Evolutionary conservation across 1,140 invertebrate genomes (phyloP).

Genomic region (Ditylenchus dipsaci): DNA sequence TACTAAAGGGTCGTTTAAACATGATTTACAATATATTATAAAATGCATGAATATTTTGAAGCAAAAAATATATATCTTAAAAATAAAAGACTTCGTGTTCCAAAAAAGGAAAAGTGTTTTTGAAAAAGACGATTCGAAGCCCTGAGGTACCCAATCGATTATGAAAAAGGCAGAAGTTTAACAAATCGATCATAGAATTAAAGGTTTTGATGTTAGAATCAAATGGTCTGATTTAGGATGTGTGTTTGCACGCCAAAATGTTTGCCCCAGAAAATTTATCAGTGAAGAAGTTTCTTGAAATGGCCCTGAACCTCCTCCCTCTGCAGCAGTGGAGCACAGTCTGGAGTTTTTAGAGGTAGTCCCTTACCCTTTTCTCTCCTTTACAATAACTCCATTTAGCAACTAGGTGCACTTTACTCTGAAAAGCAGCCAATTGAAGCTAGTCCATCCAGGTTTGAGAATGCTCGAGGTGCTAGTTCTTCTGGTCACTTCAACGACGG

Average conservation of each 20-base stretch:
- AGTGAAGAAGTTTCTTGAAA: constrained; percentile 75
- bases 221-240: constrained; percentile 66
- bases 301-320: constrained; percentile 79
- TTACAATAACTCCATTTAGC: constrained; percentile 23
- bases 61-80: too few species aligned
- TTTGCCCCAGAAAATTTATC: constrained; percentile 72
- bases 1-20: too few species aligned
- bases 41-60: too few species aligned
- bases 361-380: not conserved
- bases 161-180: too few species aligned
- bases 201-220: too few species aligned
- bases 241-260: constrained; percentile 85
- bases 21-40: too few species aligned
- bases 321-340: constrained; percentile 65
- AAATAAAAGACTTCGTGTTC: too few species aligned
- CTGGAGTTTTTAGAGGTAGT: constrained; percentile 49
- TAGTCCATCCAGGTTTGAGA: not conserved
- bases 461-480: not conserved
- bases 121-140: too few species aligned
- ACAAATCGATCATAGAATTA: too few species aligned
- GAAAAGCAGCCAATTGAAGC: not conserved
- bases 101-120: too few species aligned
- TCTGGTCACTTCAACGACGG: too few species aligned
- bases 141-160: too few species aligned
- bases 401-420: constrained; percentile 47